Evolutionary conservation across 2,888 invertebrate species (phyloP).

Genomic region (Nezara viridula): DNA sequence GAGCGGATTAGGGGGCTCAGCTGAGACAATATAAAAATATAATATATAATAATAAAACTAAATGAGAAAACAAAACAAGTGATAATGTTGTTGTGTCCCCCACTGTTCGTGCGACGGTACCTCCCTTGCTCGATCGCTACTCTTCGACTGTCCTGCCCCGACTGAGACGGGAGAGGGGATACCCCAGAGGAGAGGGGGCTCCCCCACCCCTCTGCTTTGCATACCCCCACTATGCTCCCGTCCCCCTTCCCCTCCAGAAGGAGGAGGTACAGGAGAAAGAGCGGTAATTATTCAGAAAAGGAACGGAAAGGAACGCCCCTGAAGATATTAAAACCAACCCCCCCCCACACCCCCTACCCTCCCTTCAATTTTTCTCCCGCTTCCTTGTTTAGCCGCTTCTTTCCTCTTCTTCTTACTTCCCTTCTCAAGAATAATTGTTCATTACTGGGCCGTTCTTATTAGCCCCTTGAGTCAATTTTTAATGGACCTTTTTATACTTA

Average conservation of each 20-base stretch:
- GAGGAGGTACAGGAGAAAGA: constrained; percentile 50
- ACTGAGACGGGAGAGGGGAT: constrained; percentile 52
- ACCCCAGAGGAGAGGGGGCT: neutral
- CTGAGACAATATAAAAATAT: constrained; percentile 44
- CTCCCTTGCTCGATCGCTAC: constrained; percentile 49
- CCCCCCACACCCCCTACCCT: constrained; percentile 26
- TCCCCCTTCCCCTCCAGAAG: constrained; percentile 35
- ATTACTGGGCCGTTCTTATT: constrained; percentile 59
- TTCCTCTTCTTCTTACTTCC: constrained; percentile 5
- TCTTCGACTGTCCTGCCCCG: constrained; percentile 57
- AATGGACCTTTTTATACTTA: constrained; percentile 60
- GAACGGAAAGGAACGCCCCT: constrained; percentile 57
- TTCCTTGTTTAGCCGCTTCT: constrained; percentile 50
- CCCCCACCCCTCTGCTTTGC: constrained; percentile 25
- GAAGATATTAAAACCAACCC: constrained; percentile 58
- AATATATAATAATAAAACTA: constrained; percentile 48
- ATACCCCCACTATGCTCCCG: constrained; percentile 15
- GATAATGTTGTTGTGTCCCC: constrained; percentile 35
- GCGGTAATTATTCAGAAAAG: constrained; percentile 59
- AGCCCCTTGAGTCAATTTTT: constrained; percentile 60
- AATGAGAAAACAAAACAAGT: constrained; percentile 46
- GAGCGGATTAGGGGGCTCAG: neutral
- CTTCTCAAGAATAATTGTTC: constrained; percentile 59
- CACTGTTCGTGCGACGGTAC: constrained; percentile 49
- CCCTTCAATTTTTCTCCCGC: constrained; percentile 56